Conservation (phyloP, 2,888 invertebrate genomes). For the Tachina grossa region DNA sequence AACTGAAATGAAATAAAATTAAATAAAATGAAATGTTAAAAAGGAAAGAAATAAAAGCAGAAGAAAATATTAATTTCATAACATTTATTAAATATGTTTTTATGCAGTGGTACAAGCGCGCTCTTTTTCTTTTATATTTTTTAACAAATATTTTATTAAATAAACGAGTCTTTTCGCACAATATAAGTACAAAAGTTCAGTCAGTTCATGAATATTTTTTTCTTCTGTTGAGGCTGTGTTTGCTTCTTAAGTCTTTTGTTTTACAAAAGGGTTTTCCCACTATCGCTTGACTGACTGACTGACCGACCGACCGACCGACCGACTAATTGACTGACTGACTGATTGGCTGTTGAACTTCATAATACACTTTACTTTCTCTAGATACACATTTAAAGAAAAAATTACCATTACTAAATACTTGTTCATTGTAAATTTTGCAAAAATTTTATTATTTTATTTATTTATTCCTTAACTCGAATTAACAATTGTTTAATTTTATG, state of each 20-base stretch:
- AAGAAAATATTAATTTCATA: constrained; percentile 13
- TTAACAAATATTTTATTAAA: constrained; percentile 10
- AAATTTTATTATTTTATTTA: constrained; percentile 14
- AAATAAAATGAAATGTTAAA: neutral
- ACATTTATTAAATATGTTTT: constrained; percentile 13
- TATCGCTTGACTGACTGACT: too few species aligned
- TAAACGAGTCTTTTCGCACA: constrained; percentile 37
- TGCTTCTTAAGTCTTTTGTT: constrained; percentile 65
- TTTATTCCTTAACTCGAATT: constrained; percentile 19
- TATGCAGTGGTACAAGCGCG: neutral
- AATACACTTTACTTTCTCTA: neutral
- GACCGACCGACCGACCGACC: too few species aligned
- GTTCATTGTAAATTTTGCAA: constrained; percentile 39
- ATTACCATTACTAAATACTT: constrained; percentile 62
- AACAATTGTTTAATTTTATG: constrained; percentile 22
- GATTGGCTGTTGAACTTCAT: neutral
- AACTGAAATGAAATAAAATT: constrained; percentile 54
- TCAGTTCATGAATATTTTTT: constrained; percentile 14
- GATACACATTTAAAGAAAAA: neutral
- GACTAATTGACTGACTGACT: too few species aligned
- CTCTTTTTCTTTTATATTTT: constrained; percentile 11
- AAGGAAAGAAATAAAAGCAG: constrained; percentile 25
- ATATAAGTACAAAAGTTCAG: constrained; percentile 1
- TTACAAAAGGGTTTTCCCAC: constrained; percentile 32
- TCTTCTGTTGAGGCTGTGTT: constrained; percentile 6